Base-by-base conservation (phyloP, 2,888 invertebrate species). In the Cordilura impudica region DNA sequence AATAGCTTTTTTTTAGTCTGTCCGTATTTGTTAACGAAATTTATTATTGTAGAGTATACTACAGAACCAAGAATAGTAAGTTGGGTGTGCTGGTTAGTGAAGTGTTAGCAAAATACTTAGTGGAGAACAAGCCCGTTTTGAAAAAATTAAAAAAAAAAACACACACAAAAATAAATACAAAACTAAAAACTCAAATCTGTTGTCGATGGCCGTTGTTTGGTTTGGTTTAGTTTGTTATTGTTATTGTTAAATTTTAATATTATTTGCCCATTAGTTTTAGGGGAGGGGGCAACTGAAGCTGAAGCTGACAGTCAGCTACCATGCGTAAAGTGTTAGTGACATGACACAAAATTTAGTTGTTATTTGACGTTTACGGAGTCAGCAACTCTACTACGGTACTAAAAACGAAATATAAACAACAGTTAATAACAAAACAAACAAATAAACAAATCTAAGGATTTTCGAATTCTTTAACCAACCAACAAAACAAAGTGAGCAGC, bases 291-390 rank as follows among this genome's bases (percentile, higher is more conserved):
- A 49, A 19, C 21, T 45, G 5, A 26, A 45, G 26, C 18, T 18
- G 18, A 4, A 66, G 43, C 75, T 63, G 60, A 4, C 35, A 39
- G 12, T 1, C 70, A 31, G 69, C 72, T 58, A 56, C 45, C 71
- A 76, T 81, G 80, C 77, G 76, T 81, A 73, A 77, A 77, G 73
- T 65, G 47, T 70, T 77, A 65, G 73, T 69, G 73, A 60, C 60
- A 76, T 65, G 74, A 61, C 84, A 85, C 86, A 86, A 87, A 86
- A 83, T 84, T 87, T 84, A 88, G 88, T 87, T 86, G 87, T 85
- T 83, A 84, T 81, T 83, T 84, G 85, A 84, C 86, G 84, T 84
- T 86, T 86, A 87, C 85, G 85, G 83, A 86, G 86, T 86, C 86
- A 86, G 86, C 87, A 80, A 82, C 82, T 82, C 78, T 73, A 75